phyloP scores from a whole-genome alignment of 2,888 invertebrate species.

The Drosophila pseudotalamancana region DNA sequence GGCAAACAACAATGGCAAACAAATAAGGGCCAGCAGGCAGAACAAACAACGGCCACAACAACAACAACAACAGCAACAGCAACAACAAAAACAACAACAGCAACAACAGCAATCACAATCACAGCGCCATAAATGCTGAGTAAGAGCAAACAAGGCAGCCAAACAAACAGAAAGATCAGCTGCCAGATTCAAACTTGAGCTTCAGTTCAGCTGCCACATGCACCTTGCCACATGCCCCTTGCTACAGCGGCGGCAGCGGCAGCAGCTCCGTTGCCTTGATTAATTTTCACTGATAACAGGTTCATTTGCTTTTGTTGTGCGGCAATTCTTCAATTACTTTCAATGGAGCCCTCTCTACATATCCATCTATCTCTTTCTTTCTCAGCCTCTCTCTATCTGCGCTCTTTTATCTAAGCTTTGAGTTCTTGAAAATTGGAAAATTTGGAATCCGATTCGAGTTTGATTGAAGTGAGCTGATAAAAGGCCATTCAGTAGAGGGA shows the following conservation, averaged over 20 bases:
- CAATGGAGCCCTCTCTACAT: slow-evolving; percentile 9
- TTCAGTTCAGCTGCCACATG: slow-evolving; percentile 3
- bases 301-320: slow-evolving; percentile 79
- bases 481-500: background rate
- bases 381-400: background rate
- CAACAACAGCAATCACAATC: slow-evolving; percentile 15
- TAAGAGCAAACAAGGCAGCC: slow-evolving; percentile 71
- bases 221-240: background rate
- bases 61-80: slow-evolving; percentile 18
- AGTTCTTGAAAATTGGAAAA: slow-evolving; percentile 32
- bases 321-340: slow-evolving; percentile 70
- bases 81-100: background rate
- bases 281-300: slow-evolving; percentile 80
- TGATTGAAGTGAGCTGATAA: slow-evolving; percentile 71
- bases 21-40: slow-evolving; percentile 66
- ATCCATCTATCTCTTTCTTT: background rate
- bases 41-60: slow-evolving; percentile 48
- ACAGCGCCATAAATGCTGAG: slow-evolving; percentile 69
- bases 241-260: slow-evolving; percentile 3
- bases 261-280: slow-evolving; percentile 57
- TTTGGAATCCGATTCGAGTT: slow-evolving; percentile 28
- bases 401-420: background rate
- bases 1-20: slow-evolving; percentile 80
- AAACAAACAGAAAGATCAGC: slow-evolving; percentile 37
- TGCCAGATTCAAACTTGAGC: slow-evolving; percentile 13